Conservation (phyloP, 2,888 invertebrate species). For the Clunio marinus region DNA sequence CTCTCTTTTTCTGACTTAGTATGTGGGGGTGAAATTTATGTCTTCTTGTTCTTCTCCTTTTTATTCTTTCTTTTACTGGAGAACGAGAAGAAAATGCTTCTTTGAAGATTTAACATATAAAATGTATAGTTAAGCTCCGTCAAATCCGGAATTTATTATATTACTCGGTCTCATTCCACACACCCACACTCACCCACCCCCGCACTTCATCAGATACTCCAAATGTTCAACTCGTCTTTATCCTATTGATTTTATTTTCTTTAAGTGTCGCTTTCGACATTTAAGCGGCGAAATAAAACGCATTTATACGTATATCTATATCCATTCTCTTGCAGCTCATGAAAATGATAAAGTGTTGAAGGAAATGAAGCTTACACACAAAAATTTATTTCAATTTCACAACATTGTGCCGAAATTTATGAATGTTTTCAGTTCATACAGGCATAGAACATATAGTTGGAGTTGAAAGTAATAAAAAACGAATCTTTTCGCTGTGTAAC, state of each 20-base stretch:
- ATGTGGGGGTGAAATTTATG: conserved; percentile 22
- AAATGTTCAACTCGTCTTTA: not conserved
- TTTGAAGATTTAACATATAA: conserved; percentile 38
- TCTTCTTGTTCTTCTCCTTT: not conserved
- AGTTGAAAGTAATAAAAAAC: conserved; percentile 3
- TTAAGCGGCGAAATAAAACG: not conserved
- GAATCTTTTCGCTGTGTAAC: not conserved
- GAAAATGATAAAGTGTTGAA: conserved; percentile 35
- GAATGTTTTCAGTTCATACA: not conserved
- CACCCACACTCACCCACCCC: not conserved
- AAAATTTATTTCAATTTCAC: conserved; percentile 35
- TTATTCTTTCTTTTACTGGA: too few relatives aligned
- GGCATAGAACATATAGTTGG: not conserved
- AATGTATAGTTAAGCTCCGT: conserved; percentile 20
- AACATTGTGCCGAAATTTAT: conserved; percentile 23
- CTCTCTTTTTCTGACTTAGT: too few relatives aligned
- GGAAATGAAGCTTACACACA: not conserved
- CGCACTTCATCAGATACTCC: not conserved
- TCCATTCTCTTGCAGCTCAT: not conserved
- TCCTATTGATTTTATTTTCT: conserved; percentile 20
- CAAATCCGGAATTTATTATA: conserved; percentile 38
- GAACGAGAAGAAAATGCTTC: not conserved
- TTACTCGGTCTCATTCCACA: conserved; percentile 1
- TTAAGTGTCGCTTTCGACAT: not conserved
- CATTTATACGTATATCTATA: too few relatives aligned